Percentiles rank a stretch among this genome's conserved stretches.
Evolutionary conservation across 1,140 invertebrate species (phyloP).

Genomic region (Zaprionus kolodkinae): DNA sequence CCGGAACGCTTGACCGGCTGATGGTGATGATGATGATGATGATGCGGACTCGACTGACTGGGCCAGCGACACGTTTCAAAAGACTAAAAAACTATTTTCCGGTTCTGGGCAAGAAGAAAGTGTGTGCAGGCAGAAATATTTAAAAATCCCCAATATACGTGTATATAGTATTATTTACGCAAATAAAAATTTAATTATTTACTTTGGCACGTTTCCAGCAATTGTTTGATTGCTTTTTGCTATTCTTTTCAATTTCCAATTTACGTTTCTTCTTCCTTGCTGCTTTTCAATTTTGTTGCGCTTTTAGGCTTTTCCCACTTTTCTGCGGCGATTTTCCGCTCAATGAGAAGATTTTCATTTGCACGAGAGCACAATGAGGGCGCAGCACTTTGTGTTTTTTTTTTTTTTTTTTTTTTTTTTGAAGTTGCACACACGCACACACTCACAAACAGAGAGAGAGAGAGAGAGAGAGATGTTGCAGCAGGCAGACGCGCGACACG

Average conservation of each 20-base stretch:
- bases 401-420: background rate
- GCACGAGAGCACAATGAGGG: slow-evolving; percentile 82
- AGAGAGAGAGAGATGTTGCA: background rate
- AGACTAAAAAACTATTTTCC: slow-evolving; percentile 53
- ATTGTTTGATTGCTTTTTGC: slow-evolving; percentile 41
- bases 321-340: slow-evolving; percentile 75
- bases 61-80: slow-evolving; percentile 42
- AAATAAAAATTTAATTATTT: slow-evolving; percentile 19
- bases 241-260: slow-evolving; percentile 36
- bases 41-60: slow-evolving; percentile 65
- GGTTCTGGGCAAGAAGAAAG: slow-evolving; percentile 68
- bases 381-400: slow-evolving; percentile 55
- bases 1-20: slow-evolving; percentile 68
- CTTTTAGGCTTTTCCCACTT: slow-evolving; percentile 76
- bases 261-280: slow-evolving; percentile 14
- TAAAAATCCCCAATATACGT: too few species aligned
- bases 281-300: slow-evolving; percentile 61
- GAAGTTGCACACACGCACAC: slow-evolving; percentile 28
- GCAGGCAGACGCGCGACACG: slow-evolving; percentile 39
- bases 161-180: slow-evolving; percentile 6
- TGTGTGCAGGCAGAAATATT: too few species aligned
- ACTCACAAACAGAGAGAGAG: slow-evolving; percentile 35
- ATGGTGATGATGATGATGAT: slow-evolving; percentile 26
- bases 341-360: slow-evolving; percentile 82
- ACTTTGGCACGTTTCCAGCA: slow-evolving; percentile 62